phyloP scores from a whole-genome alignment of 1,140 invertebrate species.

The Rhopalosiphum maidis region DNA sequence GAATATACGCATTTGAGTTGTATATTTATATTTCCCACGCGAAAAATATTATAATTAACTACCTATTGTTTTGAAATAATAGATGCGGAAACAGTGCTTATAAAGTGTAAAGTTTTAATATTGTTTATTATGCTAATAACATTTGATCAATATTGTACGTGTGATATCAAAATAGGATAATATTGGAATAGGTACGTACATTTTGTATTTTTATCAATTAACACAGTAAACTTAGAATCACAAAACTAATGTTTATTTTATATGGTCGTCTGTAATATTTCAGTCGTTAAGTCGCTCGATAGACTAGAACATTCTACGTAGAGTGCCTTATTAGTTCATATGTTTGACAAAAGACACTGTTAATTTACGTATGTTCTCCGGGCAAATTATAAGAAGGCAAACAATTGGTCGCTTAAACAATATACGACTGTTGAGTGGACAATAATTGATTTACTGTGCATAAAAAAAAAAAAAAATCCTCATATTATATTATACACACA shows the following conservation, averaged over 20 bases:
- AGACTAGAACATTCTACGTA: not conserved
- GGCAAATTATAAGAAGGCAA: not conserved
- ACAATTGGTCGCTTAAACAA: not conserved
- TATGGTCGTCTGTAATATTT: not conserved
- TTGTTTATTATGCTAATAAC: not conserved
- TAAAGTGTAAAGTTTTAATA: not conserved
- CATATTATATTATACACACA: no score
- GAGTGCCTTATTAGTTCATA: not conserved
- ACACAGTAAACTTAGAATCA: not conserved
- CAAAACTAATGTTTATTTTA: not conserved
- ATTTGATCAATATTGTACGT: not conserved
- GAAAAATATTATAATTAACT: not conserved
- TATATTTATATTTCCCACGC: not conserved
- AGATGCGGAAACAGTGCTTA: not conserved
- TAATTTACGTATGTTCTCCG: not conserved
- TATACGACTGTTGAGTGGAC: not conserved
- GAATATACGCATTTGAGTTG: not conserved
- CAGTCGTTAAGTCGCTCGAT: not conserved
- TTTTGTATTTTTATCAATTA: not conserved
- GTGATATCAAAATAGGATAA: not conserved
- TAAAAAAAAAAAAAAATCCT: not conserved
- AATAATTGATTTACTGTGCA: not conserved
- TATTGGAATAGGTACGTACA: not conserved
- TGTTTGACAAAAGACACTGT: not conserved
- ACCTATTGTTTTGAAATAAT: not conserved